phyloP scores from a whole-genome alignment of 2,113 vertebrate genomes.

The Eurypyga helias region DNA sequence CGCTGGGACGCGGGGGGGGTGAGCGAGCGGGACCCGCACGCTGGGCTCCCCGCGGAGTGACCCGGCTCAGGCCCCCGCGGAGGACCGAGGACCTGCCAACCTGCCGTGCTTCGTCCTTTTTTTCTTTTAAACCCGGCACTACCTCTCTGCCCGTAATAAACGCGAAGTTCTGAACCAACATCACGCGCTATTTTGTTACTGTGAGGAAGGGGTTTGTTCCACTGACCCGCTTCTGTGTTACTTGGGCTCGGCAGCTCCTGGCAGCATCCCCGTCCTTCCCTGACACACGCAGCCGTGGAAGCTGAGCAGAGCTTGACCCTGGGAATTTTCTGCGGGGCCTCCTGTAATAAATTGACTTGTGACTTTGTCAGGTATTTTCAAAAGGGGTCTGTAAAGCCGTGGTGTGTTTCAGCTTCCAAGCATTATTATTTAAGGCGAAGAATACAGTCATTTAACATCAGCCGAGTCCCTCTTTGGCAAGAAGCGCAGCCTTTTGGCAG shows the following conservation, averaged over 20 bases:
- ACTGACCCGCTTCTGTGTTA: neutral
- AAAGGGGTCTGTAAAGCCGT: neutral
- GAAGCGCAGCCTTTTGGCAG: slow-evolving; percentile 29
- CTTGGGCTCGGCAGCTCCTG: neutral
- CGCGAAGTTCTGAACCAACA: neutral
- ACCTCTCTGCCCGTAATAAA: neutral
- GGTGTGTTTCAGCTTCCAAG: slow-evolving; percentile 35
- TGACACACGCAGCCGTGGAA: neutral
- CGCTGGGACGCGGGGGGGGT: neutral
- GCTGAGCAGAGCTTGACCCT: neutral
- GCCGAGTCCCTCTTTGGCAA: slow-evolving; percentile 39
- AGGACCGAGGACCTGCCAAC: neutral
- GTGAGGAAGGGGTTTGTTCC: neutral
- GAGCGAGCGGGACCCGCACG: neutral
- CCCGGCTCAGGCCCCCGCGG: neutral
- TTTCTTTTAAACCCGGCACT: no score
- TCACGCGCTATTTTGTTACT: neutral
- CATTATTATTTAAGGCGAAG: slow-evolving; percentile 28
- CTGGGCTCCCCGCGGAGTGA: neutral
- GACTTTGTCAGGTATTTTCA: slow-evolving; percentile 29
- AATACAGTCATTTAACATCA: slow-evolving; percentile 28
- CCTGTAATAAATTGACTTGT: slow-evolving; percentile 12
- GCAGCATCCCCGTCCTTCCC: neutral
- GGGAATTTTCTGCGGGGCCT: slow-evolving; percentile 42
- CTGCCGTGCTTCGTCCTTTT: no score